Percentiles rank a stretch among this genome's conserved stretches.
phyloP scores from a whole-genome alignment of 2,888 invertebrate genomes.

The Chrysotoxum bicinctum region DNA sequence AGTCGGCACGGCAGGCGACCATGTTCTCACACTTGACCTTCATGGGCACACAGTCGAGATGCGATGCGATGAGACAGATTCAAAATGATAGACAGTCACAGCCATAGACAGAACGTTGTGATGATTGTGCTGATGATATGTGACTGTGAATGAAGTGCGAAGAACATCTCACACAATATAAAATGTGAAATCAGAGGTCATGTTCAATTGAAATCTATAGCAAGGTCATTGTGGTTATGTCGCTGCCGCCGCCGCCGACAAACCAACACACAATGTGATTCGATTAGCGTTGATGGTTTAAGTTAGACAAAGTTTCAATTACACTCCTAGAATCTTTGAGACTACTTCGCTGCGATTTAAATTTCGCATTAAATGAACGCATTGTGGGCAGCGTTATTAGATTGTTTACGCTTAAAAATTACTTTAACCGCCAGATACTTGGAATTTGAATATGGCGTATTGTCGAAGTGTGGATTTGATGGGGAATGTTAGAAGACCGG shows the following conservation, averaged over 20 bases:
- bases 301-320: conserved; percentile 61
- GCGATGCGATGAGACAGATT: conserved; percentile 48
- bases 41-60: conserved; percentile 1
- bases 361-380: neutral
- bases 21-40: conserved; percentile 59
- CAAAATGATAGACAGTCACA: conserved; percentile 23
- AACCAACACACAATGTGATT: conserved; percentile 56
- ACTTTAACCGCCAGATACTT: neutral
- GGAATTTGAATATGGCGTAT: neutral
- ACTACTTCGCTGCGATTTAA: neutral
- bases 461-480: neutral
- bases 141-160: conserved; percentile 41
- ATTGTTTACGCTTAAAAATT: conserved; percentile 2
- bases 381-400: conserved; percentile 1
- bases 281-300: conserved; percentile 54
- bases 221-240: conserved; percentile 66
- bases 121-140: neutral
- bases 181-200: conserved; percentile 68
- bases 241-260: neutral
- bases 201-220: conserved; percentile 64
- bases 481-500: neutral
- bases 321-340: conserved; percentile 1
- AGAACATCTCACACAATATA: conserved; percentile 47
- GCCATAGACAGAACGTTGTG: neutral
- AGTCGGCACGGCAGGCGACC: neutral